Conservation (phyloP, 2,888 invertebrate species). For the Torymus tubicola region DNA sequence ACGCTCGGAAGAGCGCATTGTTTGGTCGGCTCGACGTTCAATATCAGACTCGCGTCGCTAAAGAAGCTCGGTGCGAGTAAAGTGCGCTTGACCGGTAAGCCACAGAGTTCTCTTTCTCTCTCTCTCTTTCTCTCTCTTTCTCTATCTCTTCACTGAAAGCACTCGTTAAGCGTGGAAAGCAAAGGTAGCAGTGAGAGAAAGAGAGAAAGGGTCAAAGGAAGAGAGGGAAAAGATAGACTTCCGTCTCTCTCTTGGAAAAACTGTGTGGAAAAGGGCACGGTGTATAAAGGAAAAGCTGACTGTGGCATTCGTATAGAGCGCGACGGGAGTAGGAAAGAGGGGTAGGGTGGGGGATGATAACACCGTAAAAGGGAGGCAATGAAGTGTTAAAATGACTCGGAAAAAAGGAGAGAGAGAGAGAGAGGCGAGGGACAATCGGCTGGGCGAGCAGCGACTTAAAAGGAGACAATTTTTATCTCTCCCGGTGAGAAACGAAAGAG, state of each 20-base stretch:
- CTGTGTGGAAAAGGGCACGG: neutral
- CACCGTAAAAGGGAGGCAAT: constrained; percentile 42
- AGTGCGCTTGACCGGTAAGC: constrained; percentile 35
- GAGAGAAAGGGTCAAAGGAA: neutral
- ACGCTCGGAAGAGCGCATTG: constrained; percentile 26
- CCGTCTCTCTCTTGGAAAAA: too few relatives aligned
- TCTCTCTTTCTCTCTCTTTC: too few relatives aligned
- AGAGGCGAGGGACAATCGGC: constrained; percentile 1
- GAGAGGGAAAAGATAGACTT: neutral
- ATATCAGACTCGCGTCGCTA: constrained; percentile 31
- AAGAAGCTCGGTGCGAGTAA: neutral
- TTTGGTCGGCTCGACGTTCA: constrained; percentile 27
- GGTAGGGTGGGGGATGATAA: neutral
- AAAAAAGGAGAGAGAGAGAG: constrained; percentile 8
- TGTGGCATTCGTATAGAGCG: constrained; percentile 20
- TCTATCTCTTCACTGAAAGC: constrained; percentile 3
- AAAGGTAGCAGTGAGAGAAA: too few relatives aligned
- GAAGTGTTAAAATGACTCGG: constrained; percentile 40
- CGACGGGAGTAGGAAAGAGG: neutral
- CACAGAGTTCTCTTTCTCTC: constrained; percentile 1
- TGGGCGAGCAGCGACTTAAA: constrained; percentile 12
- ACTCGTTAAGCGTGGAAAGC: constrained; percentile 35
- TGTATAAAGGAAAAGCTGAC: constrained; percentile 35
- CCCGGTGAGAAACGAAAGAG: neutral
- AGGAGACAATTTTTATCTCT: constrained; percentile 33